phyloP scores from a whole-genome alignment of 2,888 invertebrate genomes.

The Ormyrus rosae region DNA sequence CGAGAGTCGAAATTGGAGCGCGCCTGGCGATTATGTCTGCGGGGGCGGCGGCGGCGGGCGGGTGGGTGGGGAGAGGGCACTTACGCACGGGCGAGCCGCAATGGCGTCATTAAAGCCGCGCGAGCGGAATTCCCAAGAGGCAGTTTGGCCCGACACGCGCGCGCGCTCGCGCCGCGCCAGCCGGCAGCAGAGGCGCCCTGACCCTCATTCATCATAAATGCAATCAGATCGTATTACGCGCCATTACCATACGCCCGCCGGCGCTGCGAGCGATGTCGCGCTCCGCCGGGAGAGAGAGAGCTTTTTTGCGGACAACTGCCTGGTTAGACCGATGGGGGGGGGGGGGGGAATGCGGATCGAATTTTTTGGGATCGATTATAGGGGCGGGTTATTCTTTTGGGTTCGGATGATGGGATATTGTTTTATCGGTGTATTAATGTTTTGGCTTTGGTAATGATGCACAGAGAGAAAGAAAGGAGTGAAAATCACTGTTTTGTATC shows the following conservation, averaged over 20 bases:
- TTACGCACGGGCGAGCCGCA: constrained; percentile 54
- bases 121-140: constrained; percentile 64
- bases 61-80: constrained; percentile 13
- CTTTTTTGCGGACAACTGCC: too few species aligned
- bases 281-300: too few species aligned
- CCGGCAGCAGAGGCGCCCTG: constrained; percentile 1
- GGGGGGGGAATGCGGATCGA: too few species aligned
- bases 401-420: too few species aligned
- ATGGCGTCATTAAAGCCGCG: constrained; percentile 63
- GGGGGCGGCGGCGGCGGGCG: background rate
- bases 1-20: background rate
- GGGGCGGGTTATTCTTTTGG: too few species aligned
- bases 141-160: constrained; percentile 61
- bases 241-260: constrained; percentile 65
- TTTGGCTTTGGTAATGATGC: too few species aligned
- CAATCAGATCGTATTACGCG: constrained; percentile 70
- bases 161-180: constrained; percentile 42
- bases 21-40: constrained; percentile 10
- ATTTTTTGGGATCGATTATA: too few species aligned
- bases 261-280: background rate
- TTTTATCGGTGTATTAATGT: too few species aligned
- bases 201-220: constrained; percentile 67
- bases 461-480: too few species aligned
- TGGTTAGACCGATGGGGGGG: too few species aligned
- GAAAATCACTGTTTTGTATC: too few species aligned